These are phyloP conservation scores for Hecatera dysodea DNA, from an alignment of 2,888 invertebrate genomes.

Conservation along the genomic window DNA sequence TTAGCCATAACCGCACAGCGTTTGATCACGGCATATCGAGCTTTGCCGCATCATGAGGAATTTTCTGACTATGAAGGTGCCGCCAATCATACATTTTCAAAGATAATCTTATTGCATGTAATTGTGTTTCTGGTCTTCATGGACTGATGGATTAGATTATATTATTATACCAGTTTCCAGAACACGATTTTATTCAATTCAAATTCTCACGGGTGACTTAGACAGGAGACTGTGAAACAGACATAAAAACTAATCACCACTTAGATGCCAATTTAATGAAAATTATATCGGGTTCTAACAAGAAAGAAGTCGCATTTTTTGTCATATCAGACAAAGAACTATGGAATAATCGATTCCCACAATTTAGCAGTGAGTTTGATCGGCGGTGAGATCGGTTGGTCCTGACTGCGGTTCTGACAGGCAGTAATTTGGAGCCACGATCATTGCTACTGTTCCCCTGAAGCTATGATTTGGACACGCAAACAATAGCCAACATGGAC, in stretches of 20 bases:
- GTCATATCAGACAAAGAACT: conserved; percentile 50
- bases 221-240: background rate
- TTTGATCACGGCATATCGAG: conserved; percentile 61
- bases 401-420: conserved; percentile 77
- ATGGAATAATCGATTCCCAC: conserved; percentile 82
- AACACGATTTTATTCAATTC: conserved; percentile 3
- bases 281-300: conserved; percentile 26
- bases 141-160: background rate
- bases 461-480: conserved; percentile 80
- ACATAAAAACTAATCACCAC: conserved; percentile 37
- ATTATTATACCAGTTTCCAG: background rate
- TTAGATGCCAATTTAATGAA: conserved; percentile 39
- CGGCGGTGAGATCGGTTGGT: conserved; percentile 66
- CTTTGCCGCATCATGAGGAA: conserved; percentile 39
- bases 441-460: conserved; percentile 80
- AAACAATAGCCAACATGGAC: conserved; percentile 55
- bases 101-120: too few species aligned
- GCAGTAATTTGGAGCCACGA: conserved; percentile 78
- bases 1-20: conserved; percentile 72
- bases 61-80: conserved; percentile 11
- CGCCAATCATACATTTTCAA: background rate
- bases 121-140: background rate
- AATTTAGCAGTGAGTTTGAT: conserved; percentile 73
- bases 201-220: conserved; percentile 16
- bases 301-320: conserved; percentile 49